Conservation (phyloP, 2,797 vertebrate species). For the Platalea minor region DNA sequence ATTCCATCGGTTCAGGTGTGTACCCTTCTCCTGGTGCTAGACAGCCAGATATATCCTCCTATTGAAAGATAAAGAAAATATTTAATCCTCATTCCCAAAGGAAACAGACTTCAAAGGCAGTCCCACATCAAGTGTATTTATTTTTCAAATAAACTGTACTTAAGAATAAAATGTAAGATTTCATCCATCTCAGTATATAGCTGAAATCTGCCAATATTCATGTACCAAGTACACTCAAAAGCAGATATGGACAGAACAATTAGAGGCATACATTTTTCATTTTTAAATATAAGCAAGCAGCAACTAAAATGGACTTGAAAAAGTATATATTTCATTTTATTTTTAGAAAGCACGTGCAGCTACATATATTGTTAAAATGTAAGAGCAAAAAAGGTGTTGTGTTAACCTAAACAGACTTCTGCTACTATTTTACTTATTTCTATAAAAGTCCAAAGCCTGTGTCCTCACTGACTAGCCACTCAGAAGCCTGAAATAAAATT, state of each 20-base stretch:
- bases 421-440: background rate
- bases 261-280: background rate
- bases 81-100: background rate
- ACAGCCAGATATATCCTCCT: conserved; percentile 63
- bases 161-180: background rate
- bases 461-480: background rate
- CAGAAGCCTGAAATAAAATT: background rate
- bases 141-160: background rate
- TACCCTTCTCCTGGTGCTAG: conserved; percentile 80
- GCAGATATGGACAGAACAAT: background rate
- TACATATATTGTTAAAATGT: background rate
- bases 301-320: background rate
- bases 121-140: background rate
- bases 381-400: background rate
- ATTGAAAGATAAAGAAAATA: background rate
- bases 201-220: background rate
- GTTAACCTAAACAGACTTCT: background rate
- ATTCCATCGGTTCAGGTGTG: conserved; percentile 75
- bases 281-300: background rate
- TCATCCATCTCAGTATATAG: background rate
- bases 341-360: background rate
- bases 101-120: background rate
- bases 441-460: background rate
- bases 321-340: background rate
- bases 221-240: background rate